Base-by-base conservation (phyloP, 2,888 invertebrate genomes). In the Synergus umbraculus region DNA sequence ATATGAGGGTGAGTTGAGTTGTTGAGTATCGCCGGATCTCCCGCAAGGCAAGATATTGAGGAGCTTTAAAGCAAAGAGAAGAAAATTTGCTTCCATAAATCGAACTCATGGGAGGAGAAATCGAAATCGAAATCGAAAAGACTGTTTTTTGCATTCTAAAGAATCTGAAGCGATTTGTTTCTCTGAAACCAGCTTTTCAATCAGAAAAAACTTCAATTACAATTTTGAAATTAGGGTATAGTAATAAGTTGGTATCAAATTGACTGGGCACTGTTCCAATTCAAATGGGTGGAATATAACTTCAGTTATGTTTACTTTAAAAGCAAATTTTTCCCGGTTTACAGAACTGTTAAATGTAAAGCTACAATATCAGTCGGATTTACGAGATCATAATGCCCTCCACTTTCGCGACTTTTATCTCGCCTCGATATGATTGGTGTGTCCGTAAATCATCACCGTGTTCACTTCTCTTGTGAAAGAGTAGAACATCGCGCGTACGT, bases 371-470 rank as follows among this genome's bases (percentile, higher is more conserved):
- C 37, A 73, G 54, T 49, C 73, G 54, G 54, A 73, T 73, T 73
- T 73, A 73, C 73, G 73, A 73, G 73, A 73, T 73, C 73, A 73
- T 73, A 73, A 73, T 73, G n/a, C 49, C 73, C 73, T 73, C 73
- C 54, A 73, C 73, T 79, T 80, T 67, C 73, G 77, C 43, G 82
- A 44, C 84, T 83, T 80, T 84, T 82, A 84, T 84, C 81, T 83
- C 44, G 76, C 49, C 65, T 78, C 77, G 77, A 83, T 86, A 86
- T 86, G 84, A 86, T 86, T 85, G 83, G 84, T 83, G 73, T 54
- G 78, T 82, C 80, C 82, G 83, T 86, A 85, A 85, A 85, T 86
- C 85, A 85, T 79, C 77, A 46, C 64, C 60, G 77, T 63, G 79
- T 78, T 79, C 76, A 78, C 81, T 81, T 80, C 78, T 77, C 81